A percentile compares a stretch with the other conserved stretches of the same genome.
These are phyloP conservation scores for Amphipoea lucens DNA, from an alignment of 2,888 invertebrate species.

Conservation along the genomic window DNA sequence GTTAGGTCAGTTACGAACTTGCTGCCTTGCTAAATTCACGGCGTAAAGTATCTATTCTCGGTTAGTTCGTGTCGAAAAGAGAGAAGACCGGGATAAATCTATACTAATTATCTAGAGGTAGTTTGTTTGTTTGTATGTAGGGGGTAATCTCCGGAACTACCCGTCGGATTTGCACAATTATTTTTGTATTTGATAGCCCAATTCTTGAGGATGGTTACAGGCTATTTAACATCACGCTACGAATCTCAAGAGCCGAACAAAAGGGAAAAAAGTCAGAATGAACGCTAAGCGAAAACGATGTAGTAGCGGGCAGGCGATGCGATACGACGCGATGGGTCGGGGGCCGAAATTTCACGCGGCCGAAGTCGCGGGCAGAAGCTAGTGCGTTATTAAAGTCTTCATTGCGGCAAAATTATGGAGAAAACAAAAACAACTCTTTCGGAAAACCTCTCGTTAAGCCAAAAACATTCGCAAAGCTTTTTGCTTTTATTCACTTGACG, in stretches of 20 bases:
- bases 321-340: background rate
- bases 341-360: background rate
- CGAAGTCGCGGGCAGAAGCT: background rate
- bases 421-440: background rate
- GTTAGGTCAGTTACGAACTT: background rate
- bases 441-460: background rate
- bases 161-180: too few species aligned
- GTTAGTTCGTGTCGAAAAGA: background rate
- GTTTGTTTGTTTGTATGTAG: too few species aligned
- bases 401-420: background rate
- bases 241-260: background rate
- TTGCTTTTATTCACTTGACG: conserved; percentile 5
- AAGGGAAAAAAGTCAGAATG: background rate
- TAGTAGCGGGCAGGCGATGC: background rate
- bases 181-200: too few species aligned
- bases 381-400: background rate
- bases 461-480: conserved; percentile 26
- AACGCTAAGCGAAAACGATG: background rate
- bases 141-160: too few species aligned
- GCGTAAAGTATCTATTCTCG: background rate
- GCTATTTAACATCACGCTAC: background rate
- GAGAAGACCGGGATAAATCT: background rate
- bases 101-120: background rate
- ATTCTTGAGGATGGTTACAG: background rate
- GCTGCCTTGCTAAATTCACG: background rate